A percentile compares a stretch with the other conserved stretches of the same genome.
Conservation (phyloP, 2,888 invertebrate species). For the Tetragnatha montana region DNA sequence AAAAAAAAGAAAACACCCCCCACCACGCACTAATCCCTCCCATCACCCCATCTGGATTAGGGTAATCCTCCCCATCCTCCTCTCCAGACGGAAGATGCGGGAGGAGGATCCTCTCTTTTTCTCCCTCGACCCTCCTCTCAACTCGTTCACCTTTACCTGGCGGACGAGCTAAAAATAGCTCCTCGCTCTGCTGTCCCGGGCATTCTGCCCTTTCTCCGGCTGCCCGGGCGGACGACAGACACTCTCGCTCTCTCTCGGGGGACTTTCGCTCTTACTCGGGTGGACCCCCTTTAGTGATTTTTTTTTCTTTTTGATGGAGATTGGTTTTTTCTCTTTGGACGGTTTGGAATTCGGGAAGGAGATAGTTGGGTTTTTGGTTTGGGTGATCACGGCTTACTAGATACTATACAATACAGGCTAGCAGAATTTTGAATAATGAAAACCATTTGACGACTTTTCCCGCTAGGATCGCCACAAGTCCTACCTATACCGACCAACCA, state of each 20-base stretch:
- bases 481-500: no score
- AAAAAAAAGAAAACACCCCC: neutral
- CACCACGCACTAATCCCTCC: no score
- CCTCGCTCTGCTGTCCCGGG: constrained; percentile 39
- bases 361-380: no score
- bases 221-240: neutral
- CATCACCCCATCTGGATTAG: neutral
- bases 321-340: neutral
- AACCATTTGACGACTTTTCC: no score
- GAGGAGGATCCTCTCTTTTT: constrained; percentile 25
- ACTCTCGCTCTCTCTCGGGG: neutral
- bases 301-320: neutral
- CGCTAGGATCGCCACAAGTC: no score
- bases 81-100: neutral
- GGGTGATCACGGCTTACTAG: no score
- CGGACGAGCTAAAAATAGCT: constrained; percentile 69
- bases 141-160: constrained; percentile 66
- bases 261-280: neutral
- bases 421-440: no score
- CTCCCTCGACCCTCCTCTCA: constrained; percentile 20
- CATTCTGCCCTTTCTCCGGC: neutral
- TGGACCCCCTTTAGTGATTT: neutral
- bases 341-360: neutral
- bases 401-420: no score
- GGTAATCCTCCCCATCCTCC: neutral